These are phyloP conservation scores for Cyprinus carpio DNA, from an alignment of 2,113 vertebrate species.

Conservation along the genomic window DNA sequence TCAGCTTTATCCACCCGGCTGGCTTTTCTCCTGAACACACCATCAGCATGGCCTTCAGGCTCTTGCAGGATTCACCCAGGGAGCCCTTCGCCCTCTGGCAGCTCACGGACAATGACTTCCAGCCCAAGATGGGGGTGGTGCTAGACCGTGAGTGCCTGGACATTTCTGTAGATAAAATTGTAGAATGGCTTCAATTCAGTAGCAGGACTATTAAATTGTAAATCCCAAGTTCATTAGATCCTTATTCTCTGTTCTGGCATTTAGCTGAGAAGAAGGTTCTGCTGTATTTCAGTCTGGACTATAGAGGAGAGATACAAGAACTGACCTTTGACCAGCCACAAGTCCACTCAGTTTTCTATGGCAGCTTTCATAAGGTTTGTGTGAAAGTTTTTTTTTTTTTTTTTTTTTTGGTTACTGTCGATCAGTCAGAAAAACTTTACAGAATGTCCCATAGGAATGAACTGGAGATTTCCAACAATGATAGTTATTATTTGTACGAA, in stretches of 20 bases:
- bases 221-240: not conserved
- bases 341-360: constrained; percentile 89
- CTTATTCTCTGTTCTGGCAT: constrained; percentile 10
- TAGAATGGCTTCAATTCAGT: not conserved
- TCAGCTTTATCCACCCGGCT: constrained; percentile 80
- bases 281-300: constrained; percentile 89
- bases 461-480: not conserved
- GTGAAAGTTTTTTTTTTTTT: not conserved
- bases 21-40: constrained; percentile 84
- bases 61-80: constrained; percentile 81
- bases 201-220: not conserved
- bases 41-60: constrained; percentile 80
- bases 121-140: constrained; percentile 87
- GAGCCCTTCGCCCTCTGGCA: constrained; percentile 92
- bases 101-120: constrained; percentile 85
- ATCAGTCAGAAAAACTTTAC: constrained; percentile 4
- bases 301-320: constrained; percentile 84
- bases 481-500: not conserved
- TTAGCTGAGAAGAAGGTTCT: constrained; percentile 83
- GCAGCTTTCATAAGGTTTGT: constrained; percentile 94
- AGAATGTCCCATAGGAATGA: not conserved
- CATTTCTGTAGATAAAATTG: not conserved
- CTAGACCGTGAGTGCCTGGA: constrained; percentile 81
- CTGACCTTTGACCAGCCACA: constrained; percentile 87
- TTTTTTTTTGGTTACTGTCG: not conserved